phyloP scores from a whole-genome alignment of 1,140 invertebrate genomes.

The Diachasma alloeum region DNA sequence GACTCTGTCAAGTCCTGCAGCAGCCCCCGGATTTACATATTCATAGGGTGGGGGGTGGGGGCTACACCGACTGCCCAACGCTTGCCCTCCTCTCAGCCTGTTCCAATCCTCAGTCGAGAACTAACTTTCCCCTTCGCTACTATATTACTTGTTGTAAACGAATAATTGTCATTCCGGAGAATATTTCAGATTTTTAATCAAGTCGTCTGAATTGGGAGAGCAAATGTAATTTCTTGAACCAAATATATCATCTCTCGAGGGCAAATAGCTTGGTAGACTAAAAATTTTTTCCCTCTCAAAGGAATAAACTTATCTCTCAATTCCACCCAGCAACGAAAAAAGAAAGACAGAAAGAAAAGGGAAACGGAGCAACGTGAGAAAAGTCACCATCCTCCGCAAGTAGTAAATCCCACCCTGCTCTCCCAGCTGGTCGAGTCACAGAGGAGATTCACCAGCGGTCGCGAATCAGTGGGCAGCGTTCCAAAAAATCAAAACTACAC shows the following conservation, averaged over 20 bases:
- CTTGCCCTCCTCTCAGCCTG: conserved; percentile 34
- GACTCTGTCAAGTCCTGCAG: background rate
- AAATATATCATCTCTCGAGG: no score
- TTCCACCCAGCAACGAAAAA: no score
- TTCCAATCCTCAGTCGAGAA: conserved; percentile 27
- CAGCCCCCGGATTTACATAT: conserved; percentile 10
- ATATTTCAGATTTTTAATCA: background rate
- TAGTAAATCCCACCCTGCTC: background rate
- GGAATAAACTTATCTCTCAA: no score
- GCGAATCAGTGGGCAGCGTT: conserved; percentile 6
- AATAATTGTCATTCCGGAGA: background rate
- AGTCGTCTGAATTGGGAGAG: background rate
- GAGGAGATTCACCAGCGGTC: background rate
- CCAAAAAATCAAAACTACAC: conserved; percentile 22
- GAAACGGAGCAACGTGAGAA: background rate
- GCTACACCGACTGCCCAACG: conserved; percentile 3
- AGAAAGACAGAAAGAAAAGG: background rate
- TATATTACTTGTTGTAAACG: background rate
- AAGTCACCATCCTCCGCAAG: background rate
- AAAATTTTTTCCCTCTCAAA: no score
- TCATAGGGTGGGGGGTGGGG: conserved; percentile 9
- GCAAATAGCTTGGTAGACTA: no score
- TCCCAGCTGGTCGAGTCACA: background rate
- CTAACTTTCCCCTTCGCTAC: background rate
- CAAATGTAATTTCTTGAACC: no score